Evolutionary conservation across 1,140 invertebrate genomes (phyloP).

Genomic region (Pseudachorutes palmiensis): DNA sequence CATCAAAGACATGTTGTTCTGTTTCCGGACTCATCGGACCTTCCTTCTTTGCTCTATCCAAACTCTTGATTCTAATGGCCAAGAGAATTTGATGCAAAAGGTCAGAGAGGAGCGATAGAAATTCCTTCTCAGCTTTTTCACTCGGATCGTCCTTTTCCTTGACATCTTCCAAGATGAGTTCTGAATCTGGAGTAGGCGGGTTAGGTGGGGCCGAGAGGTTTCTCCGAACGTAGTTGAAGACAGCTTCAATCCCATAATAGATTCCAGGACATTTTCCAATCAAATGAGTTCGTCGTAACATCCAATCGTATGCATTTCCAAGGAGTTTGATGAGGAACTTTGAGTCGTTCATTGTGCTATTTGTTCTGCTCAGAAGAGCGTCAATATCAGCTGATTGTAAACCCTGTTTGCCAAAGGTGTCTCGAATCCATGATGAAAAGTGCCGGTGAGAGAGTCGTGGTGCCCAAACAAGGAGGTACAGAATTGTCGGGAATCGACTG

Average conservation of each 20-base stretch:
- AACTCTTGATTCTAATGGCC: not conserved
- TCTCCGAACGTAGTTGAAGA: not conserved
- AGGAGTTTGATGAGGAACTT: conserved; percentile 23
- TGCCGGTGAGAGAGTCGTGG: conserved; percentile 61
- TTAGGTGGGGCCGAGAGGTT: not conserved
- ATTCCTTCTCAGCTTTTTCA: conserved; percentile 12
- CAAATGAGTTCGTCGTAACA: conserved; percentile 2
- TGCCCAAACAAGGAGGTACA: conserved; percentile 67
- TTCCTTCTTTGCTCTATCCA: not conserved
- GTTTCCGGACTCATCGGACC: not conserved
- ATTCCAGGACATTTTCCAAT: conserved; percentile 20
- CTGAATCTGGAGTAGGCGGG: not conserved
- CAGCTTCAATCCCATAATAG: conserved; percentile 32
- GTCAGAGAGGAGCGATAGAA: not conserved
- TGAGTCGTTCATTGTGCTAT: not conserved
- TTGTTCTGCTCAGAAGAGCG: not conserved
- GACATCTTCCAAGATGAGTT: conserved; percentile 3
- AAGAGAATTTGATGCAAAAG: not conserved
- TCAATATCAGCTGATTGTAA: conserved; percentile 50
- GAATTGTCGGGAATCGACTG: conserved; percentile 48
- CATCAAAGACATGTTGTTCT: conserved; percentile 23
- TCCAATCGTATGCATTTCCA: conserved; percentile 19
- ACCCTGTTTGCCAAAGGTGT: conserved; percentile 60
- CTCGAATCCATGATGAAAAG: conserved; percentile 63
- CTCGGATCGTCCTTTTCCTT: conserved; percentile 4